These are phyloP conservation scores for Baronia brevicornis DNA, from an alignment of 2,888 invertebrate genomes.

Conservation along the genomic window DNA sequence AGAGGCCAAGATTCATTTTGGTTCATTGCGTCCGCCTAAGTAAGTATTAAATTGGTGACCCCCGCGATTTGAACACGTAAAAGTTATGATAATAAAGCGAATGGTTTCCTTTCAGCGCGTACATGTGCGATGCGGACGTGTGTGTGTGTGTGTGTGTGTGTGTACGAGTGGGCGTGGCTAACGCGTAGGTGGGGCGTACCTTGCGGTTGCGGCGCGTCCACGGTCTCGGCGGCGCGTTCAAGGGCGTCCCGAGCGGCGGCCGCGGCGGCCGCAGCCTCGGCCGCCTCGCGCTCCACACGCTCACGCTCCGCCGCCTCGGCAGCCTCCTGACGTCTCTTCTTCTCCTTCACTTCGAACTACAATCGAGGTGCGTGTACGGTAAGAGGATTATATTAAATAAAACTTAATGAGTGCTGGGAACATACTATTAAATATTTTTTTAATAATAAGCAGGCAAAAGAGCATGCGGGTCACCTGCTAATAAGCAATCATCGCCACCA, in stretches of 20 bases:
- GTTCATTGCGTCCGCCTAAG: no score
- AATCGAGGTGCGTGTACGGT: no score
- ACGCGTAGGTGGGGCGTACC: slow-evolving; percentile 29
- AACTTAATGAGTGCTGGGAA: no score
- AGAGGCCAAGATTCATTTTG: no score
- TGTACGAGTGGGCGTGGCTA: slow-evolving; percentile 2
- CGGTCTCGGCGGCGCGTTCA: slow-evolving; percentile 55
- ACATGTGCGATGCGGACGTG: neutral
- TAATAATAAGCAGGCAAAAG: no score
- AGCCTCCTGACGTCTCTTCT: slow-evolving; percentile 90
- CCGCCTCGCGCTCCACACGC: slow-evolving; percentile 76
- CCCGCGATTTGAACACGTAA: no score
- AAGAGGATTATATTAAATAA: no score
- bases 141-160: neutral
- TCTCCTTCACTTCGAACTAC: slow-evolving; percentile 98
- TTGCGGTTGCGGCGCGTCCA: slow-evolving; percentile 47
- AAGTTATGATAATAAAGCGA: no score
- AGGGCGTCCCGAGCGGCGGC: slow-evolving; percentile 56
- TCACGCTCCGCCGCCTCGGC: slow-evolving; percentile 88
- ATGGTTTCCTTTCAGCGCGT: slow-evolving; percentile 11
- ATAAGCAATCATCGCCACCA: no score
- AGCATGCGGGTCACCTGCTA: no score
- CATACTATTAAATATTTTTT: no score
- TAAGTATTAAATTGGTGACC: no score
- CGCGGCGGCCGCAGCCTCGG: slow-evolving; percentile 57